Evolutionary conservation across 2,113 vertebrate genomes (phyloP), one percentile per base, ranked within the genome.

Genomic region (Girardinichthys multiradiatus): DNA sequence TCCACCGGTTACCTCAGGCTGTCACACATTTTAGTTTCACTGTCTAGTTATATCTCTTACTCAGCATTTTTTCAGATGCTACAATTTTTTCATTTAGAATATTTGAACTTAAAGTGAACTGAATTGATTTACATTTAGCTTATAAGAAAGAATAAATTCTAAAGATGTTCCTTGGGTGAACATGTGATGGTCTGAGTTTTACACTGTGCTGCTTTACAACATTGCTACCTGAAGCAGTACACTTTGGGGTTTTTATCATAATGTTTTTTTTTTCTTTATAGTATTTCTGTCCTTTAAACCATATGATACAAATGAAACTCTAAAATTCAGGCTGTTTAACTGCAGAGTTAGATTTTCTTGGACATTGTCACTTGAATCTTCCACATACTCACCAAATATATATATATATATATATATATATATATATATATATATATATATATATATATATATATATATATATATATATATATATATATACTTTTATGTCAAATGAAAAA

Each of bases 1-100:
- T 79, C 75, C 51, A 42, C 37, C 12, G 63, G 37, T n/a, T 77
- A 79, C 64, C 70, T 81, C 9, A 60, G 59, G 2, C 70, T 74
- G 54, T 76, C 21, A 24, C 21, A 64, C 31, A 33, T 72, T 29
- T 33, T 33, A 19, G 42, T 80, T 76, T 54, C 21, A 58, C 57
- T 2, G n/a, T 60, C 1, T 19, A 60, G 26, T 77, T 69, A n/a
- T 3, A 27, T 42, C 54, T 2, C 4, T 13, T 48, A 24, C 17
- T 13, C 31, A 24, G 11, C 9, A 57, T 12, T 31, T 28, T 64
- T 30, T 27, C 37, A 30, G 30, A 54, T 31, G 1, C 9, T n/a
- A 15, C 29, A 33, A 35, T 57, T 35, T 26, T 8, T 2, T 42
- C 12, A 10, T 13, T 11, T 33, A 33, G n/a, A n/a, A n/a, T n/a